A percentile compares a stretch with the other conserved stretches of the same genome.
These are phyloP conservation scores for Tarsius wallacei DNA, from an alignment of 2,797 vertebrate genomes.

Conservation along the genomic window DNA sequence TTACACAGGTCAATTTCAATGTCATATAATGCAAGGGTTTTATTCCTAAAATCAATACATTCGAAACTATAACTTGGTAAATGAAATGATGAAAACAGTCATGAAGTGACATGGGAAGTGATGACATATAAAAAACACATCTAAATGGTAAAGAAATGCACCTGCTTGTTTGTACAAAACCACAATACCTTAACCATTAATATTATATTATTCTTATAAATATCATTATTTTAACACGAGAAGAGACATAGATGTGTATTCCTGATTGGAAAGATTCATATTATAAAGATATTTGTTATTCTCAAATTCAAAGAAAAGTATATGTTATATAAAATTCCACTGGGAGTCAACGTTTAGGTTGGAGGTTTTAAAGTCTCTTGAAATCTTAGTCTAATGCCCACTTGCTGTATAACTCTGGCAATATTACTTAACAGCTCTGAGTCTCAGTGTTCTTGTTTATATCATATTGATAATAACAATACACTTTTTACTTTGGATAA, in stretches of 20 bases:
- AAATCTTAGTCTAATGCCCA: neutral
- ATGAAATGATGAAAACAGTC: neutral
- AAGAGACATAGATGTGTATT: neutral
- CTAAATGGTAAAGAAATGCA: neutral
- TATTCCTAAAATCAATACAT: slow-evolving; percentile 1
- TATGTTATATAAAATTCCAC: neutral
- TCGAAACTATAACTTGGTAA: neutral
- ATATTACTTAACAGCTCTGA: neutral
- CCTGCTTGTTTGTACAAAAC: neutral
- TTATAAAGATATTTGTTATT: neutral
- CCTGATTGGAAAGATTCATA: neutral
- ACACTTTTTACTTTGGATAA: neutral
- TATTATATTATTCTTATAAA: neutral
- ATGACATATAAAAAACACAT: neutral
- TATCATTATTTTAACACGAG: neutral
- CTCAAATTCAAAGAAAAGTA: neutral
- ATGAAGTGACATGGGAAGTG: neutral
- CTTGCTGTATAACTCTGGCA: neutral
- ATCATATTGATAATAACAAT: neutral
- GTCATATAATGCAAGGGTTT: neutral
- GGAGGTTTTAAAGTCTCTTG: neutral
- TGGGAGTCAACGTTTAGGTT: neutral
- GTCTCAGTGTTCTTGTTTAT: neutral
- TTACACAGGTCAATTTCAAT: slow-evolving; percentile 17
- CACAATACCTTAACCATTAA: neutral